Base-by-base conservation (phyloP, 2,797 vertebrate species). In the Cygnus olor region DNA sequence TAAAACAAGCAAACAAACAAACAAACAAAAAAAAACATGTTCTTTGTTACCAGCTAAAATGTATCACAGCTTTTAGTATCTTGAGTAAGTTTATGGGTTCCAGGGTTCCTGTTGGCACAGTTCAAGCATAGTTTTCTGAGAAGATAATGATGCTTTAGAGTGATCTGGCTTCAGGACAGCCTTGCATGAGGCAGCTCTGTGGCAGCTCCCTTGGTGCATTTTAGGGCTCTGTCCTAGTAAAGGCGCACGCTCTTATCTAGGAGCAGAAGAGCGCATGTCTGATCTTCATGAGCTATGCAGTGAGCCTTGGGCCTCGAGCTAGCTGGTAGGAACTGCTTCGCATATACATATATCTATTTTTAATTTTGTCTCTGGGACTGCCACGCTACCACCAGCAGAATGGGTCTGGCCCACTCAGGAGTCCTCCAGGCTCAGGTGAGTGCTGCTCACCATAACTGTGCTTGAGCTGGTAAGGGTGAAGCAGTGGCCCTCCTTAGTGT, bases 201-300 rank as follows among this genome's bases (percentile, higher is more conserved):
- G 47, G 30, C 73, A 60, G n/a, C 3, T 85, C 47, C 17, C 40
- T 64, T 4, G 2, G 34, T 6, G 42, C 19, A 1, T 28, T 27
- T 76, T 64, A 44, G 78, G 27, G 10, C 19, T 56, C 10, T 49
- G 5, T 74, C 56, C 30, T 74, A 3, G 54, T 32, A 72, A 27
- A 72, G 38, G 17, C 0, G 0, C 1, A 0, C 2, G 3, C 77
- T 57, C n/a, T 51, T 6, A 27, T 88, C 60, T 8, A 22, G 74
- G 15, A 56, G 40, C 2, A 2, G 11, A n/a, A 25, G 27, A 14
- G 21, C 8, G 13, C 1, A 0, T 19, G 15, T 9, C 44, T 74
- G 49, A 8, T 69, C 24, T 38, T 54, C 49, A 64, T 11, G 63
- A 5, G 1, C 14, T n/a, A 14, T 38, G 58, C 49, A 3, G 24